Conservation (phyloP, 1,140 invertebrate species). For the Diprion similis region DNA sequence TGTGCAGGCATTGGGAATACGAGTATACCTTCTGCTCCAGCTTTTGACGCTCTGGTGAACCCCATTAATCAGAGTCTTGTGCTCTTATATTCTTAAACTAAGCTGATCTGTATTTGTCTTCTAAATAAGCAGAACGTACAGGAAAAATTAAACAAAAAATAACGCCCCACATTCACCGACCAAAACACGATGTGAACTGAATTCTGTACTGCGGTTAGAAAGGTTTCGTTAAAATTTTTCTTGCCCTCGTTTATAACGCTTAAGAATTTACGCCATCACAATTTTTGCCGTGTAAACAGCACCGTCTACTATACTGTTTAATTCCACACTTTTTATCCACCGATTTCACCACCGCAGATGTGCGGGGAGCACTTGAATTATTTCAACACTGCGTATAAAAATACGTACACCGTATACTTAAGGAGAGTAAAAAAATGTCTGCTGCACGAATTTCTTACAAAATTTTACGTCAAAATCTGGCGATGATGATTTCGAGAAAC, state of each 20-base stretch:
- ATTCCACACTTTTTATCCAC: background rate
- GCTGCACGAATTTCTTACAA: no score
- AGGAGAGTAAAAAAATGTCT: no score
- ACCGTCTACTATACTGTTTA: background rate
- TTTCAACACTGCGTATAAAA: no score
- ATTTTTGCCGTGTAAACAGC: background rate
- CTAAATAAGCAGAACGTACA: background rate
- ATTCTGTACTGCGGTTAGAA: background rate
- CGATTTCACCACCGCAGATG: no score
- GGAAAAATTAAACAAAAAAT: background rate
- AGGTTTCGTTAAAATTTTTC: background rate
- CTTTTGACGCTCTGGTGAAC: background rate
- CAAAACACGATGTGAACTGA: background rate
- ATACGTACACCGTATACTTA: no score
- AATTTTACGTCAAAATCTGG: no score
- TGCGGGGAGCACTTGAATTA: no score
- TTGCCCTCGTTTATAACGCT: background rate
- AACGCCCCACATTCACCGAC: background rate
- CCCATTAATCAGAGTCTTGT: background rate
- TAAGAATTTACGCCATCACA: background rate
- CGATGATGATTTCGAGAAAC: no score
- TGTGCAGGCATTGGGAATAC: background rate
- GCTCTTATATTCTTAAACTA: background rate
- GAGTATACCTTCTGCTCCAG: background rate
- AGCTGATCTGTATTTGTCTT: conserved; percentile 7